phyloP scores from a whole-genome alignment of 2,113 vertebrate genomes.

The Astur gentilis region DNA sequence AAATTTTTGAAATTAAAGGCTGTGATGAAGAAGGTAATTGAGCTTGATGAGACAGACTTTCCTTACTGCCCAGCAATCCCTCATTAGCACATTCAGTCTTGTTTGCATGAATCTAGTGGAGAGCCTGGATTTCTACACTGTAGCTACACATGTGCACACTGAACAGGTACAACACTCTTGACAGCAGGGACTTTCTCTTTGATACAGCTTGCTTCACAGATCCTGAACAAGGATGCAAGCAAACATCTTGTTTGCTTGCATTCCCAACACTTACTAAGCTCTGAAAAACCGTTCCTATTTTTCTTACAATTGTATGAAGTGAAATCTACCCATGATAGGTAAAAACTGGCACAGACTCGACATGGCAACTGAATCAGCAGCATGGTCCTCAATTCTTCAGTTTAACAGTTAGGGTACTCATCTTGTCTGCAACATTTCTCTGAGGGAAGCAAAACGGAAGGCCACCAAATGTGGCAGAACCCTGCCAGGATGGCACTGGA shows the following conservation, averaged over 20 bases:
- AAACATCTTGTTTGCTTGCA: not conserved
- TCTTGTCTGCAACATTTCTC: not conserved
- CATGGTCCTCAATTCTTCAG: not conserved
- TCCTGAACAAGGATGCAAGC: not conserved
- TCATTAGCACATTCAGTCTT: not conserved
- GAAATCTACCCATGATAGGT: not conserved
- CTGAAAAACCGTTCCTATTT: not conserved
- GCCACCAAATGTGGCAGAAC: not conserved
- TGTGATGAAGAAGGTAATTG: not conserved
- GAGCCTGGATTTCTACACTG: not conserved
- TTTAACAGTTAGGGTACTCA: not conserved
- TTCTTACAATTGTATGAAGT: not conserved
- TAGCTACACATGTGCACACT: rapidly evolving
- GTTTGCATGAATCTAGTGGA: not conserved
- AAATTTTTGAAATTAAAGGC: not conserved
- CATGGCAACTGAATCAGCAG: not conserved
- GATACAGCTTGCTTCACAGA: not conserved
- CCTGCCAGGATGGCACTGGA: not conserved
- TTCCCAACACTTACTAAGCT: not conserved
- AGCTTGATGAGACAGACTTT: not conserved
- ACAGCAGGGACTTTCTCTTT: not conserved
- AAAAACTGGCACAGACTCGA: not conserved
- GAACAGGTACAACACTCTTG: not conserved
- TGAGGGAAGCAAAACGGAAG: not conserved
- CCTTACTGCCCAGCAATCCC: not conserved